Percentiles rank a stretch among this genome's conserved stretches.
These are phyloP conservation scores for Cyphomyrmex costatus DNA, from an alignment of 1,140 invertebrate species.

Conservation along the genomic window DNA sequence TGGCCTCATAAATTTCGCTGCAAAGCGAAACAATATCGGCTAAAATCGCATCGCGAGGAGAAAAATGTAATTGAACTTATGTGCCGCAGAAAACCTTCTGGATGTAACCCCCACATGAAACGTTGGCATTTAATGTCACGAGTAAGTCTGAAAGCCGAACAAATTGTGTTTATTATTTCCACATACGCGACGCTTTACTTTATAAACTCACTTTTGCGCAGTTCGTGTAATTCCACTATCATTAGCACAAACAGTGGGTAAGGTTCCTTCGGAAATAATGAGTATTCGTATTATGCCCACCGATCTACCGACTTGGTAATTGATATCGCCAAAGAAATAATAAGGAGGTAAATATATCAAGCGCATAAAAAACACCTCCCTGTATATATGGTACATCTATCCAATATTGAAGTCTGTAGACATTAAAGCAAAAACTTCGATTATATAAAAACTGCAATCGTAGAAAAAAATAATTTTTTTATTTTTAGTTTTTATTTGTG, in stretches of 20 bases:
- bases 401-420: background rate
- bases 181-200: background rate
- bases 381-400: background rate
- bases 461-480: background rate
- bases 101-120: background rate
- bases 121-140: conserved; percentile 1
- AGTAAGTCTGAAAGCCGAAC: background rate
- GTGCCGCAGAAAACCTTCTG: background rate
- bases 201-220: conserved; percentile 19
- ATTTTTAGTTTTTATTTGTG: background rate
- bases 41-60: background rate
- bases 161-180: conserved; percentile 46
- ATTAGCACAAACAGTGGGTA: conserved; percentile 52
- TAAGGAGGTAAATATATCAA: background rate
- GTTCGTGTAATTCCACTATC: background rate
- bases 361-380: background rate
- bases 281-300: background rate
- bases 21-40: conserved; percentile 23
- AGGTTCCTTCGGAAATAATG: conserved; percentile 19
- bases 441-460: background rate
- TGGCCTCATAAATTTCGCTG: conserved; percentile 28
- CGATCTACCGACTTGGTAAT: conserved; percentile 23
- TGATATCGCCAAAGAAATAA: conserved; percentile 32
- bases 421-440: background rate
- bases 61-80: conserved; percentile 29